Base-by-base conservation (phyloP, 2,888 invertebrate genomes). In the Ornithoptera priamus region DNA sequence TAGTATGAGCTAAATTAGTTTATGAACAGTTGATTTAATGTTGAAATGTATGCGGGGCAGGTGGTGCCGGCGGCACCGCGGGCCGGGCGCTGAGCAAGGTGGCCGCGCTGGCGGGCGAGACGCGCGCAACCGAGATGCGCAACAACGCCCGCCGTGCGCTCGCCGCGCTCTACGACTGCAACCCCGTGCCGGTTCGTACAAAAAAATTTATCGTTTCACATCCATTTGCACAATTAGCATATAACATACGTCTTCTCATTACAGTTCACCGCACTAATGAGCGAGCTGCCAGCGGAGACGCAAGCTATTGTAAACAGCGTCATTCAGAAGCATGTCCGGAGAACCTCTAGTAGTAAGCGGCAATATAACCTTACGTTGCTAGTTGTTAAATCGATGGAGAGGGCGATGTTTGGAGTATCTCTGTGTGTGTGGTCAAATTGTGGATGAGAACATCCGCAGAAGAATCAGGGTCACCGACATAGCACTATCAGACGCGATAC, bases 131-230 rank as follows among this genome's bases (percentile, higher is more conserved):
- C 81, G 97, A 92, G 94, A 95, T 95, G 90, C 94, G 93, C 83
- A 94, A 93, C 81, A 94, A 92, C 71, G 96, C 94, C 65, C 91
- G 94, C 85, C 95, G 87, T 81, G 98, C 93, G 82, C 87, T 99
- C 65, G 95, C 97, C 67, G 95, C 96, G 8, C 92, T 99, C 68
- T 99, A 98, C 92, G 97, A 98, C 93, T 95, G 97, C 75, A 98
- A 98, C 87, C 96, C 98, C 1, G 95, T 97, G 50, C 90, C 91
- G 42, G 93, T 93, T 39, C 1, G 6, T 39, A 39, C 1, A 39
- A 39, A 39, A 39, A 10, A 10, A 39, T 30, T 30, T 2, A 4
- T 39, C 10, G 8, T 39, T 6, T 39, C 39, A 39, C 39, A 39
- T 10, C 8, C 39, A 56, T n/a, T 24, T 18, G 12, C 22, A 17